These are phyloP conservation scores for Porites evermanni DNA, from an alignment of 92 coral and sea anemone species.

Conservation along the genomic window DNA sequence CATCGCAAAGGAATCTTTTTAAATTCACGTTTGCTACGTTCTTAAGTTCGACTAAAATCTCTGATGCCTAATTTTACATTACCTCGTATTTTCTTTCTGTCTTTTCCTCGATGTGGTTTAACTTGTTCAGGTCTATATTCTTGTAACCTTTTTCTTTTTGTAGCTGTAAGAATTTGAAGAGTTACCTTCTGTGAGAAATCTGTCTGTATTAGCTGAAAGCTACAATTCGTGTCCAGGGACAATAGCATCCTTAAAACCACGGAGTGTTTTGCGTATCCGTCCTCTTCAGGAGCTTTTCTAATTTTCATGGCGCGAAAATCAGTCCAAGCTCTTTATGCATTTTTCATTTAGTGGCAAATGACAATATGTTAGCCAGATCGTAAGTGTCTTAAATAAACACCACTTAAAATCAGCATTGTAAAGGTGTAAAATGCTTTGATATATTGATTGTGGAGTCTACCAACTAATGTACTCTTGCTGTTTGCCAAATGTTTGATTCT, in stretches of 20 bases:
- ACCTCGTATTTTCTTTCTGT: background rate
- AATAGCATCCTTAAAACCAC: slow-evolving; percentile 3
- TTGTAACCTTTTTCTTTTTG: background rate
- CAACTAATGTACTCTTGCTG: slow-evolving; percentile 18
- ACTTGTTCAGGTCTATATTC: background rate
- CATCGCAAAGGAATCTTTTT: background rate
- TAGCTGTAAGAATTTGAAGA: slow-evolving; percentile 19
- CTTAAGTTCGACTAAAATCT: no score
- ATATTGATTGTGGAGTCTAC: slow-evolving; percentile 18
- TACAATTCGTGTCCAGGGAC: background rate
- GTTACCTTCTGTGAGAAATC: slow-evolving; percentile 11
- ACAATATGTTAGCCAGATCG: background rate
- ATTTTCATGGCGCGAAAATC: slow-evolving; percentile 1
- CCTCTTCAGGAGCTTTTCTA: background rate
- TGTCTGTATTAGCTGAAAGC: background rate
- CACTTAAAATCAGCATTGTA: slow-evolving; percentile 26
- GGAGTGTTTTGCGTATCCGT: background rate
- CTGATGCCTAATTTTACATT: no score
- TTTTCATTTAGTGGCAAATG: slow-evolving; percentile 1
- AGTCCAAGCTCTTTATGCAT: background rate
- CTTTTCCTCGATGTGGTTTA: background rate
- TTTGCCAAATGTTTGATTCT: slow-evolving; percentile 47
- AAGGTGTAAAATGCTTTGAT: slow-evolving; percentile 37
- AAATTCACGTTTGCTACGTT: background rate
- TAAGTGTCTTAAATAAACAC: background rate